Evolutionary conservation across 2,797 vertebrate species (phyloP).

Genomic region (Karalla daura): DNA sequence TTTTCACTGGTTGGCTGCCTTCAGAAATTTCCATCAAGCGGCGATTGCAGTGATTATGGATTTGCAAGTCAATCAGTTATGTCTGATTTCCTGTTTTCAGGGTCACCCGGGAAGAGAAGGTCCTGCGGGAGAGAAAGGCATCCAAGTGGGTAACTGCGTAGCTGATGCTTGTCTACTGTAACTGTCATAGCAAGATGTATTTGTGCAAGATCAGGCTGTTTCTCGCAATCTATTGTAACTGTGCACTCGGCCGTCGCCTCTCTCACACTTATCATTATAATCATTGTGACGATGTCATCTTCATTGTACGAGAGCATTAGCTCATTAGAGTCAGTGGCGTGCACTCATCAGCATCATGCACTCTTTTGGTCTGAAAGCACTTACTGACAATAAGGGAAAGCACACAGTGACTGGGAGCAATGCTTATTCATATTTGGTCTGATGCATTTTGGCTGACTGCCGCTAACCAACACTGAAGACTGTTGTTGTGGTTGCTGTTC

Average conservation of each 20-base stretch:
- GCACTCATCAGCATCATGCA: conserved; percentile 28
- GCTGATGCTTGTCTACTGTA: conserved; percentile 15
- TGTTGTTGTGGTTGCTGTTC: conserved; percentile 7
- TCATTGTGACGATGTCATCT: conserved; percentile 29
- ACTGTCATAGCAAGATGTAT: conserved; percentile 20
- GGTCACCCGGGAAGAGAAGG: conserved; percentile 95
- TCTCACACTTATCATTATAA: conserved; percentile 37
- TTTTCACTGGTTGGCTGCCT: conserved; percentile 27
- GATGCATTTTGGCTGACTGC: conserved; percentile 4
- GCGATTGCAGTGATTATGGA: conserved; percentile 39
- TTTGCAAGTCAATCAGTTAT: conserved; percentile 29
- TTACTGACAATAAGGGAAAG: conserved; percentile 13
- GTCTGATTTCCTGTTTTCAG: conserved; percentile 72
- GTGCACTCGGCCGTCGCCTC: conserved; percentile 32
- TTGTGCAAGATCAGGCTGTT: conserved; percentile 11
- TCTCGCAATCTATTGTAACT: conserved; percentile 18
- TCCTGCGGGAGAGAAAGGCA: conserved; percentile 90
- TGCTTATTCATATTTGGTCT: conserved; percentile 6
- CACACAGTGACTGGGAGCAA: conserved; percentile 12
- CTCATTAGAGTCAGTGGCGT: conserved; percentile 38
- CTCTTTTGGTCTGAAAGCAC: conserved; percentile 11
- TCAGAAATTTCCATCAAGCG: conserved; percentile 19
- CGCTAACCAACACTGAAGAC: conserved; percentile 5
- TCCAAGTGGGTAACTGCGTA: conserved; percentile 83
- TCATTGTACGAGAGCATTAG: conserved; percentile 35